Evolutionary conservation across 2,113 vertebrate genomes (phyloP).

Genomic region (Charadrius vociferus): DNA sequence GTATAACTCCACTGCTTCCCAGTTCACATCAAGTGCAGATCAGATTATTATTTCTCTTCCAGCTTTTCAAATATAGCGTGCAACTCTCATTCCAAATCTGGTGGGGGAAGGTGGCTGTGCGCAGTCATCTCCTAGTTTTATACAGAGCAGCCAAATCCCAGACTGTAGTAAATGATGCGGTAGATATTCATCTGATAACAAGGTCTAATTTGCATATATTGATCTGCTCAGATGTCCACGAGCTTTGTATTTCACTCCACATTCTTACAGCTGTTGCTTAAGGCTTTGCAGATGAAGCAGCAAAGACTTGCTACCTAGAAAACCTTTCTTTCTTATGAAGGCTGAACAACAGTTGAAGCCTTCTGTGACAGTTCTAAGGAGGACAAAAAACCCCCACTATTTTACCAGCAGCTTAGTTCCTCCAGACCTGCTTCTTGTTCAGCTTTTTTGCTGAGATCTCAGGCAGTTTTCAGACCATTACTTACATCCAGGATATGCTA

Average conservation of each 20-base stretch:
- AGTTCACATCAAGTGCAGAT: neutral
- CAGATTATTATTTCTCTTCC: neutral
- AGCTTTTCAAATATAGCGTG: neutral
- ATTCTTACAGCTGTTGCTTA: neutral
- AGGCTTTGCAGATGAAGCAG: neutral
- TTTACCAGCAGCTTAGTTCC: neutral
- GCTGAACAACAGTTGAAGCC: neutral
- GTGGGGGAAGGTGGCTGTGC: neutral
- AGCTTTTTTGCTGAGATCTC: neutral
- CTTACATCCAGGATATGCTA: neutral
- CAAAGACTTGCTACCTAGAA: neutral
- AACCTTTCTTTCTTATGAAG: neutral
- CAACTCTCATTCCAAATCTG: neutral
- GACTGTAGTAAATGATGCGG: neutral
- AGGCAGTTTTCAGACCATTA: neutral
- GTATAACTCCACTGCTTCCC: neutral
- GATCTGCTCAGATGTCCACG: neutral
- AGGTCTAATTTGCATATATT: neutral
- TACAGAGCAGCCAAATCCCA: neutral
- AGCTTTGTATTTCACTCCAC: neutral
- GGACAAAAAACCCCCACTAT: neutral
- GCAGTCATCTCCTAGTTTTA: neutral
- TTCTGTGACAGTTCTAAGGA: neutral
- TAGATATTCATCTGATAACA: neutral
- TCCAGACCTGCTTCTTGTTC: neutral